These are phyloP conservation scores for Astropecten irregularis DNA, from an alignment of 53 echinoderm and acorn worm species.

Conservation along the genomic window DNA sequence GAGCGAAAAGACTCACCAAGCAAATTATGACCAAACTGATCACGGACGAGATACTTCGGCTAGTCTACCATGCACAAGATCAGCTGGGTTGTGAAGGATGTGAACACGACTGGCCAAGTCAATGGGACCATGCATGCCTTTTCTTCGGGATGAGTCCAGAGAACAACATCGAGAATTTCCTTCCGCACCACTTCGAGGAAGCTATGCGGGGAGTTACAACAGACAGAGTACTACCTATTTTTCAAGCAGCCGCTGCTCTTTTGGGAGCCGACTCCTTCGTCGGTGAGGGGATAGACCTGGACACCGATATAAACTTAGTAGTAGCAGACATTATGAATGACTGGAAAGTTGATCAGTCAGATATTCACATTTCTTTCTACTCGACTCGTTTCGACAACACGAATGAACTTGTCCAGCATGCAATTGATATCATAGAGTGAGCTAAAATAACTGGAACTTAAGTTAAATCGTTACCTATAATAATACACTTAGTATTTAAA, in stretches of 20 bases:
- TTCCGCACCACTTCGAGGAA: background rate
- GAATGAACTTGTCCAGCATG: background rate
- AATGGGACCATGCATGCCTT: too few species aligned
- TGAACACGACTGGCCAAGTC: conserved; percentile 22
- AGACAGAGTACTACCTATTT: background rate
- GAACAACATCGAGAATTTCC: background rate
- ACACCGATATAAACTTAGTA: background rate
- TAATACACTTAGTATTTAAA: too few species aligned
- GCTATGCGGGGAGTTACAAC: background rate
- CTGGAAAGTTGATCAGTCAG: background rate
- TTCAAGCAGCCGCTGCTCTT: background rate
- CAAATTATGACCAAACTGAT: conserved; percentile 5
- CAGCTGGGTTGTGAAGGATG: conserved; percentile 41
- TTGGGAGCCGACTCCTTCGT: background rate
- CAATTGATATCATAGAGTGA: background rate
- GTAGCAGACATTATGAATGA: conserved; percentile 4
- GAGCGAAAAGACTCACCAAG: background rate
- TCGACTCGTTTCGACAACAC: background rate
- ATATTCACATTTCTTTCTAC: background rate
- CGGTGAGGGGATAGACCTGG: background rate
- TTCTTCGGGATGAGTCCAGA: background rate
- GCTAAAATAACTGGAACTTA: too few species aligned
- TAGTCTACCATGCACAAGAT: background rate
- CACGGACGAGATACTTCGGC: background rate
- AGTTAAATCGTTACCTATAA: too few species aligned